phyloP scores from a whole-genome alignment of 2,888 invertebrate species.

The Tetropium fuscum region DNA sequence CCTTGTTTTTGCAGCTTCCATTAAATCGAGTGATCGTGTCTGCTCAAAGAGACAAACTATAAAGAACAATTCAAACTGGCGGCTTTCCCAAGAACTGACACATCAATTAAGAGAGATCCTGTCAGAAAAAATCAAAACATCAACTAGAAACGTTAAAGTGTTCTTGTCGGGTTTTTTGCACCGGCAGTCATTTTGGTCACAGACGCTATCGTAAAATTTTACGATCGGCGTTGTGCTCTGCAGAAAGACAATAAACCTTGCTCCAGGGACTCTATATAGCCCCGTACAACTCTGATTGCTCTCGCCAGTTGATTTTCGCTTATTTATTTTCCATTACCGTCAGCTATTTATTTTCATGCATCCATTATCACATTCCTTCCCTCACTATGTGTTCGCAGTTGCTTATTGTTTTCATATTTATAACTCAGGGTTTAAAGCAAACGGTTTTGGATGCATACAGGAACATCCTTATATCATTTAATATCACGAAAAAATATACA shows the following conservation, averaged over 20 bases:
- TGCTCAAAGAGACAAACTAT: conserved; percentile 47
- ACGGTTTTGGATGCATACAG: too few relatives aligned
- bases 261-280: conserved; percentile 3
- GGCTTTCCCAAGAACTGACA: conserved; percentile 62
- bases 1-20: conserved; percentile 27
- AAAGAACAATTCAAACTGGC: conserved; percentile 59
- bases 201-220: conserved; percentile 61
- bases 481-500: too few relatives aligned
- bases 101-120: conserved; percentile 60
- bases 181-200: conserved; percentile 59
- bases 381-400: conserved; percentile 1
- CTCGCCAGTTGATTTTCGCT: conserved; percentile 3
- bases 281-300: conserved; percentile 10
- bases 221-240: conserved; percentile 49
- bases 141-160: conserved; percentile 58
- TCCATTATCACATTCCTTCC: conserved; percentile 7
- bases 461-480: too few relatives aligned
- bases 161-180: conserved; percentile 54
- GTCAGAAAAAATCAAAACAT: conserved; percentile 62
- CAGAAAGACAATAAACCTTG: conserved; percentile 37
- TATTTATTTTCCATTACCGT: conserved; percentile 11
- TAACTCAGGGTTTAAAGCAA: too few relatives aligned
- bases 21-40: conserved; percentile 32
- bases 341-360: conserved; percentile 6
- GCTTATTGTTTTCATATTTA: conserved; percentile 1